These are phyloP conservation scores for Apeira syringaria DNA, from an alignment of 2,888 invertebrate species.

Conservation along the genomic window DNA sequence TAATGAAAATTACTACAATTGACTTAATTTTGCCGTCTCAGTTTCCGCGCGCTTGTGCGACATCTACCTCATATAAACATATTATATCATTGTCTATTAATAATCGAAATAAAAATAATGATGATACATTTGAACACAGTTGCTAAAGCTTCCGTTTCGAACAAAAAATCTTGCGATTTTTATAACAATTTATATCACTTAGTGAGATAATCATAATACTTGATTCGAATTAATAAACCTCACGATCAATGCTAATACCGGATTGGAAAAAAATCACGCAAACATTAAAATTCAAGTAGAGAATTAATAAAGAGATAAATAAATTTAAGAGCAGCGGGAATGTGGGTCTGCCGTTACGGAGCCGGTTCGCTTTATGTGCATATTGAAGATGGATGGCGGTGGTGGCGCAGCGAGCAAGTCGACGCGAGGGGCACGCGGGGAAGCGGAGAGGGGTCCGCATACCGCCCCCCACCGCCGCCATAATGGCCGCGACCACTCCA, in stretches of 20 bases:
- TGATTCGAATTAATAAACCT: conserved; percentile 8
- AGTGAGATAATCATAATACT: too few relatives aligned
- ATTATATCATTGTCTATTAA: too few relatives aligned
- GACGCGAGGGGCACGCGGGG: conserved; percentile 35
- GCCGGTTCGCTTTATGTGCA: conserved; percentile 82
- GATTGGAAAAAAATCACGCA: conserved; percentile 46
- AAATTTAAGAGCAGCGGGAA: conserved; percentile 80
- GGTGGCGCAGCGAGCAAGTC: conserved; percentile 47
- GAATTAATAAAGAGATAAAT: conserved; percentile 83
- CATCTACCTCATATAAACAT: too few relatives aligned
- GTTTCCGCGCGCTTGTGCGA: too few relatives aligned
- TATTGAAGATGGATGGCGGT: conserved; percentile 81
- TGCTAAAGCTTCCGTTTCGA: too few relatives aligned
- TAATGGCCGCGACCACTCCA: conserved; percentile 79
- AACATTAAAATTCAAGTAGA: conserved; percentile 74
- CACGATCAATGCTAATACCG: conserved; percentile 22
- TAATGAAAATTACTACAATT: too few relatives aligned
- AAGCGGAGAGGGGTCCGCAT: conserved; percentile 39
- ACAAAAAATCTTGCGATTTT: too few relatives aligned
- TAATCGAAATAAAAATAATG: too few relatives aligned
- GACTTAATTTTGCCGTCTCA: too few relatives aligned
- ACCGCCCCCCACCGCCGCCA: conserved; percentile 53
- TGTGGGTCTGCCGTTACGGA: conserved; percentile 79
- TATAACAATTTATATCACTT: too few relatives aligned
- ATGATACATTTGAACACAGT: too few relatives aligned